Base-by-base conservation (phyloP, 1,140 invertebrate species). In the Pseudomyrmex concolor region DNA sequence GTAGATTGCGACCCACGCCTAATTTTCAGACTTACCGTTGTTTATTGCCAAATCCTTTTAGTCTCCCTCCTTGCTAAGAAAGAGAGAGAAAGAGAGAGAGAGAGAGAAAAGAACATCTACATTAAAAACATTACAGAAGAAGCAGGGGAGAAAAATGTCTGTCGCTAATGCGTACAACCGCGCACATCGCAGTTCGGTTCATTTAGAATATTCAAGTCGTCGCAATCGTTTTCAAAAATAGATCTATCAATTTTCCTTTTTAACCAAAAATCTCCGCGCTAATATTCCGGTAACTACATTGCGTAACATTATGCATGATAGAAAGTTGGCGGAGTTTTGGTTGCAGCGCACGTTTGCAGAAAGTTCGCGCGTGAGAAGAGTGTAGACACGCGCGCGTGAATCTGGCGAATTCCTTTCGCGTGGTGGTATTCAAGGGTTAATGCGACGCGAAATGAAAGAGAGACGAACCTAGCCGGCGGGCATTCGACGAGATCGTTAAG, bases 11-110 rank as follows among this genome's bases (percentile, higher is more conserved):
- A 85, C 78, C 84, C 84, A 86, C 83, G 87, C 90, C 89, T 93
- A 93, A 93, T 93, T 93, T 92, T 84, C 64, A 87, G 89, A 89
- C 84, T 91, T 90, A 90, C 77, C 89, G 90, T 92, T 92, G 91
- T 94, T 94, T 94, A 94, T 94, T 92, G 91, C 89, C 89, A 89
- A 94, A 94, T 93, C 94, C 94, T 94, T 94, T 94, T 94, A 94
- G 92, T 80, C 76, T 59, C 76, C 66, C 54, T 70, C 15, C n/a
- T 80, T 45, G 66, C 12, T 22, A 7, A 34, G 34, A 34, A 7
- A 34, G 34, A 34, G 34, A 34, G 51, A 45, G 57, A 57, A 19
- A 74, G 68, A 51, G 55, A 71, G 51, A 45, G 60, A 55, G 19
- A 74, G 68, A 50, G 55, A 71, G 68, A 50, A 60, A 71, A 60